A percentile compares a stretch with the other conserved stretches of the same genome.
phyloP scores from a whole-genome alignment of 2,888 invertebrate species.

The Ectobius pallidus region DNA sequence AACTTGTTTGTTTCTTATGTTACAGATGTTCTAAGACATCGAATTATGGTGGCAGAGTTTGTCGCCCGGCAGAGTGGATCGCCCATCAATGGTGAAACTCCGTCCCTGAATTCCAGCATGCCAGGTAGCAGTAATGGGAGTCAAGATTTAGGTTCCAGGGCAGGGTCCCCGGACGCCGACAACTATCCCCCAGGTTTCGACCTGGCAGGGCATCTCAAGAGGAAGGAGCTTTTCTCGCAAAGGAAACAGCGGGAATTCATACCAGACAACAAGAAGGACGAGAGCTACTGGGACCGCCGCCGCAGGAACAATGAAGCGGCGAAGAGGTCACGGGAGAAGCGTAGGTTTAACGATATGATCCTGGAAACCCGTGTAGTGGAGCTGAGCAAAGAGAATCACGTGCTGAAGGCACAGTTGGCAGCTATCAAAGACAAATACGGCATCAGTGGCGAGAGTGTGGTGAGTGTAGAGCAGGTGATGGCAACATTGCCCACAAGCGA shows the following conservation, averaged over 20 bases:
- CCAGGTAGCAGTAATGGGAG: conserved; percentile 39
- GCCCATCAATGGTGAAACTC: conserved; percentile 71
- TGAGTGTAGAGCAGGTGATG: conserved; percentile 87
- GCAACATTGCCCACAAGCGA: conserved; percentile 85
- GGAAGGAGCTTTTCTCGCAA: conserved; percentile 83
- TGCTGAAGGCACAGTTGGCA: conserved; percentile 89
- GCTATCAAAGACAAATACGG: conserved; percentile 94
- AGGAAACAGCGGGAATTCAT: conserved; percentile 96
- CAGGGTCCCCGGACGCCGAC: conserved; percentile 43
- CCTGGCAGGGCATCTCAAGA: conserved; percentile 55
- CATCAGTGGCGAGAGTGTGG: conserved; percentile 83
- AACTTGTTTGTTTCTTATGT: too few relatives aligned
- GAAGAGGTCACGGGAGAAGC: conserved; percentile 93
- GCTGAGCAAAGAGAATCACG: conserved; percentile 93
- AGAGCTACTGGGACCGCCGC: conserved; percentile 96
- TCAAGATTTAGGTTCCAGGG: conserved; percentile 35
- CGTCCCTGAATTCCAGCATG: conserved; percentile 59
- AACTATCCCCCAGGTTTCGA: conserved; percentile 58
- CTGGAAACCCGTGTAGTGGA: conserved; percentile 93
- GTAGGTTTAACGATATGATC: conserved; percentile 95
- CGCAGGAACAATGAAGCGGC: conserved; percentile 97
- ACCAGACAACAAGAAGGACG: conserved; percentile 95
- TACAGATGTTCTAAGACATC: conserved; percentile 59
- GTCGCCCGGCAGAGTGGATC: conserved; percentile 75
- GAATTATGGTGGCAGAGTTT: conserved; percentile 88